Conservation (phyloP, 2,797 vertebrate genomes). For the Tragelaphus oryx region DNA sequence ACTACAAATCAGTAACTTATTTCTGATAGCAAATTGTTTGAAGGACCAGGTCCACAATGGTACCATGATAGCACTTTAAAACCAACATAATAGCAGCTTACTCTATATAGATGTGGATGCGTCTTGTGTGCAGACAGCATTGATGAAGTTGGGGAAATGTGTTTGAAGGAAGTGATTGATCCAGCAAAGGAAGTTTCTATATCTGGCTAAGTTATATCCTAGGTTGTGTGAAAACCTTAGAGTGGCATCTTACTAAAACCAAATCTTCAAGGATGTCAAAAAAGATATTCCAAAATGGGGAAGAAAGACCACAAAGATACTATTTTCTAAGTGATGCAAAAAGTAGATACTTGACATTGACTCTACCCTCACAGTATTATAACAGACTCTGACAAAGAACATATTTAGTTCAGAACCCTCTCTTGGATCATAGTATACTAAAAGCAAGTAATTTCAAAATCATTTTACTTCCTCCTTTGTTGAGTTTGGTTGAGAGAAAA, state of each 20-base stretch:
- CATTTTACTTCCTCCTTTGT: background rate
- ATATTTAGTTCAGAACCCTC: background rate
- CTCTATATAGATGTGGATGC: background rate
- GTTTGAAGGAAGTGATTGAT: background rate
- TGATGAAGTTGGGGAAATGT: background rate
- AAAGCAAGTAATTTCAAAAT: background rate
- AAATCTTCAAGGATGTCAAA: background rate
- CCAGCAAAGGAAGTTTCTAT: background rate
- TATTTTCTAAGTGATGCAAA: background rate
- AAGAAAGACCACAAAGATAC: background rate
- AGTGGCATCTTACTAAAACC: background rate
- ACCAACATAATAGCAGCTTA: background rate
- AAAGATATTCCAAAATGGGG: background rate
- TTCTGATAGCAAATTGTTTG: constrained; percentile 30
- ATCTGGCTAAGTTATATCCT: background rate
- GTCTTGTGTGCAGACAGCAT: background rate
- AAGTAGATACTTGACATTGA: background rate
- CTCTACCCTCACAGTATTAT: background rate
- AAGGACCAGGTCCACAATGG: background rate
- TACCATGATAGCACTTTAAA: background rate
- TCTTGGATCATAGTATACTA: background rate
- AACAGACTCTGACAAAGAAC: background rate
- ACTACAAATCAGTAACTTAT: constrained; percentile 41
- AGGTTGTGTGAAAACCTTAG: background rate
- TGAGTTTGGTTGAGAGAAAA: background rate